Evolutionary conservation across 1,140 invertebrate species (phyloP), one percentile per base, ranked within the genome.

Genomic region (Ylistrum balloti): DNA sequence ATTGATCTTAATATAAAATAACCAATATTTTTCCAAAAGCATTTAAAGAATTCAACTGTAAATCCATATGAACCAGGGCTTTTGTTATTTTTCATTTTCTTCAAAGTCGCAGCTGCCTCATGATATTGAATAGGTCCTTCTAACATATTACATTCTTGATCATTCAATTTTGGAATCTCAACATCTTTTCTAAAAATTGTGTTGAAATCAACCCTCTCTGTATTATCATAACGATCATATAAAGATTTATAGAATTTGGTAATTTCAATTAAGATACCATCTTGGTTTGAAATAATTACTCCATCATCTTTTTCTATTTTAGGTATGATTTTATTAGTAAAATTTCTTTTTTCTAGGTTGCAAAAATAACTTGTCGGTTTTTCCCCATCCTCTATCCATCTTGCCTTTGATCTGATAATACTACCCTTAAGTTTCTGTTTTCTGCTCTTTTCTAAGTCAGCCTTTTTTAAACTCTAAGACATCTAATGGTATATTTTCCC

Each of bases 21-120:
- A 33, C 88, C 89, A 13, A 93, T 33, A 33, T 87, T 34, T 38
- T 87, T 38, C 35, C 35, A 91, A 86, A 92, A 90, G 41, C 34
- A 38, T 33, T 87, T 56, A 86, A 90, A 93, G 88, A 93, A 93
- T 85, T 93, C 93, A 41, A 88, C 56, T 5, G 89, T 74, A 41
- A 92, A 88, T 5, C 93, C 93, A 88, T 93, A 91, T n/a, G 38
- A n/a, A 33, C 90, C 91, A 15, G 35, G 35, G 13, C 35, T 38
- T 38, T 38, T 38, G 35, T 13, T 38, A 38, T 38, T 38, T 38
- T 38, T 38, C 35, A 38, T 38, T 5, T 38, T 38, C 13, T 38
- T 38, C 5, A 38, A 13, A 38, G 35, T 38, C 13, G 5, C 13
- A 38, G 35, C 35, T 38, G 35, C 35, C 13, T 38, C 35, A 38